Conservation (phyloP, 2,797 vertebrate species). For the Molothrus ater region DNA sequence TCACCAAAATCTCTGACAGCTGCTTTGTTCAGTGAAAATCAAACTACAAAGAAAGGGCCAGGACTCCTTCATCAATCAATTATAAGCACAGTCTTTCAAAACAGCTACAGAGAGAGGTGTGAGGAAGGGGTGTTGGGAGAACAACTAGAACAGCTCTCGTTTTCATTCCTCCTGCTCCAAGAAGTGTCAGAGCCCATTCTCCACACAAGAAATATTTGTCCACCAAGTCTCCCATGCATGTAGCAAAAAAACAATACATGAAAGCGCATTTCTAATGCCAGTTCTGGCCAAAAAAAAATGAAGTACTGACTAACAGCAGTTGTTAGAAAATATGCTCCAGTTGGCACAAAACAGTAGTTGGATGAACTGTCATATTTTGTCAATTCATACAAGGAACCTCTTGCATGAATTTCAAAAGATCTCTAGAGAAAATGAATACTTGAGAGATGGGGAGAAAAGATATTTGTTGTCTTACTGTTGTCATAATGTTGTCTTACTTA, state of each 20-base stretch:
- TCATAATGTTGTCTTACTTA: conserved; percentile 8
- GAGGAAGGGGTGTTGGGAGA: not conserved
- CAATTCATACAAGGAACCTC: conserved; percentile 3
- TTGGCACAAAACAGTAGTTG: not conserved
- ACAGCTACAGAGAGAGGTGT: not conserved
- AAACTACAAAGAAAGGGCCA: conserved; percentile 64
- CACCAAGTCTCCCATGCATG: not conserved
- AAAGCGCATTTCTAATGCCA: not conserved
- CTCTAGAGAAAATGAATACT: conserved; percentile 39
- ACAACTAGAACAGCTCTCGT: not conserved
- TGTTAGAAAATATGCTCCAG: conserved; percentile 39
- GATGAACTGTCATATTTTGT: conserved; percentile 55
- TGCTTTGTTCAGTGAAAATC: conserved; percentile 68
- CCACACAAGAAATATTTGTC: conserved; percentile 24
- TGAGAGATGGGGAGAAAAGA: not conserved
- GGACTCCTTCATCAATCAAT: conserved; percentile 69
- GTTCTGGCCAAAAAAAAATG: not conserved
- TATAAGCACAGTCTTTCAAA: conserved; percentile 46
- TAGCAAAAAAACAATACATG: not conserved
- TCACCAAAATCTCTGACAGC: conserved; percentile 69
- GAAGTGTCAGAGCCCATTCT: conserved; percentile 2
- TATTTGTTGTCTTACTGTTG: not conserved
- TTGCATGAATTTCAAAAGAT: not conserved
- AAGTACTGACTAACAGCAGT: not conserved
- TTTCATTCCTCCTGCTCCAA: conserved; percentile 5